These are phyloP conservation scores for Drosophila flavopinicola DNA, from an alignment of 2,888 invertebrate species.

Conservation along the genomic window DNA sequence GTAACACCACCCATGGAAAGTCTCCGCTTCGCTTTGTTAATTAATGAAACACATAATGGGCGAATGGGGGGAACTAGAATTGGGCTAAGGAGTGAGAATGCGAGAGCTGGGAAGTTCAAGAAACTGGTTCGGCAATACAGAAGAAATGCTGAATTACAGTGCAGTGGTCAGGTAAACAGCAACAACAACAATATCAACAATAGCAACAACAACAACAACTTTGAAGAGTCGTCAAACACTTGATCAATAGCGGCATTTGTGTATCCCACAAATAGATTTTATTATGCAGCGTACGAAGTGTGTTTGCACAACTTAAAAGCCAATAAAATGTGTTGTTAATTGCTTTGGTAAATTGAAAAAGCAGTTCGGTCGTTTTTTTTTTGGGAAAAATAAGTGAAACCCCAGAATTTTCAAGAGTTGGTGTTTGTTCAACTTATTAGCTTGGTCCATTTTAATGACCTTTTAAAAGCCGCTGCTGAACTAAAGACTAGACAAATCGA, in stretches of 20 bases:
- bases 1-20: no score
- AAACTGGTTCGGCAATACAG: constrained; percentile 48
- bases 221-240: constrained; percentile 61
- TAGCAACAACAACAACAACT: constrained; percentile 44
- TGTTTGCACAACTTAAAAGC: constrained; percentile 77
- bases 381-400: constrained; percentile 56
- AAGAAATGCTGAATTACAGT: constrained; percentile 52
- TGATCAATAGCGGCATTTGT: constrained; percentile 68
- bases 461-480: constrained; percentile 38
- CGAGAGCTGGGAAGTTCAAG: background rate
- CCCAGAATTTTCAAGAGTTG: no score
- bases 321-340: constrained; percentile 78
- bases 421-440: constrained; percentile 70
- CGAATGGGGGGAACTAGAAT: background rate
- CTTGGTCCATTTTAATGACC: constrained; percentile 69
- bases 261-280: constrained; percentile 58
- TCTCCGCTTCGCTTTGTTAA: constrained; percentile 53
- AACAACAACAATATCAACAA: background rate
- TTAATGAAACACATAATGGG: constrained; percentile 52
- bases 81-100: background rate
- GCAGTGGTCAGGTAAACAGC: constrained; percentile 48
- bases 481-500: constrained; percentile 70
- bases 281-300: constrained; percentile 47
- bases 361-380: no score
- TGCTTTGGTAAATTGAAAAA: constrained; percentile 78